A percentile compares a stretch with the other conserved stretches of the same genome.
Evolutionary conservation across 2,888 invertebrate genomes (phyloP).

Genomic region (Gymnocheta viridis): DNA sequence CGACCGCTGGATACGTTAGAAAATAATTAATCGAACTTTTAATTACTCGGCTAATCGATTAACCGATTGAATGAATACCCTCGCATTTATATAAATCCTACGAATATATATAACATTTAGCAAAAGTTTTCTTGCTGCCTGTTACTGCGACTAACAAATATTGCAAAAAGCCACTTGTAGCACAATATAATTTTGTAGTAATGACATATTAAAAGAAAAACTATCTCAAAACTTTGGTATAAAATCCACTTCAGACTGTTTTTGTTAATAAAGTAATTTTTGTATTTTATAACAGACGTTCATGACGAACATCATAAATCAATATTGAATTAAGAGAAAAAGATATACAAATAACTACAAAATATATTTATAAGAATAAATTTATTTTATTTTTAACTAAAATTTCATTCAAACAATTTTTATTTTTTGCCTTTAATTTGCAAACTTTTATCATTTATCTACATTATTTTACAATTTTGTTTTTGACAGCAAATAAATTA

Average conservation of each 20-base stretch:
- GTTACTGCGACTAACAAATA: background rate
- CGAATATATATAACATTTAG: background rate
- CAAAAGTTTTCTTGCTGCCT: constrained; percentile 7
- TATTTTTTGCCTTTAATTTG: background rate
- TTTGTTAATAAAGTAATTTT: background rate
- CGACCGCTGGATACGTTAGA: no score
- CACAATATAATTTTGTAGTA: constrained; percentile 19
- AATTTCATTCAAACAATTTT: constrained; percentile 1
- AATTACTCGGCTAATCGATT: no score
- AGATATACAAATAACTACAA: background rate
- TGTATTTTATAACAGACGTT: constrained; percentile 20
- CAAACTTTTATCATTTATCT: constrained; percentile 40
- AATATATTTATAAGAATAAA: background rate
- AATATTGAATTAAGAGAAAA: constrained; percentile 55
- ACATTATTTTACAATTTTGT: constrained; percentile 36
- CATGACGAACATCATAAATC: constrained; percentile 55
- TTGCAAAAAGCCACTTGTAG: constrained; percentile 51
- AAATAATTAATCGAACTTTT: no score
- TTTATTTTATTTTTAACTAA: background rate
- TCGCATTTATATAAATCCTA: background rate
- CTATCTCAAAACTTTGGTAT: constrained; percentile 6
- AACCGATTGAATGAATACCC: background rate
- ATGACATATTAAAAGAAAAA: background rate
- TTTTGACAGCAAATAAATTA: constrained; percentile 33
- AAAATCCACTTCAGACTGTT: background rate